Evolutionary conservation across 2,888 invertebrate genomes (phyloP).

Genomic region (Octodonta nipae): DNA sequence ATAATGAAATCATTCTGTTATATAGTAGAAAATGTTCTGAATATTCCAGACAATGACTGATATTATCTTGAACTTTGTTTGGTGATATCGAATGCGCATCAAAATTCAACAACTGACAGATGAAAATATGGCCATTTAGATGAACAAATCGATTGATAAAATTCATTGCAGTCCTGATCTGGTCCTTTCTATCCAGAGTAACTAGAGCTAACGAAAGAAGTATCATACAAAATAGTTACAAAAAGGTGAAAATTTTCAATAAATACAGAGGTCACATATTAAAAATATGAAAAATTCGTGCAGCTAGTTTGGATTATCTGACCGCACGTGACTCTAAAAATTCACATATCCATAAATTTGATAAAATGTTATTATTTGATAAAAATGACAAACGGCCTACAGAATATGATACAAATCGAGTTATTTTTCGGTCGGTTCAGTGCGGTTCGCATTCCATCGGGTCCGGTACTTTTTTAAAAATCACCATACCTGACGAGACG

Average conservation of each 20-base stretch:
- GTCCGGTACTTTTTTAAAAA: no score
- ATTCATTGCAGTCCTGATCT: slow-evolving; percentile 17
- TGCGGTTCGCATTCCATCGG: no score
- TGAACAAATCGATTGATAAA: slow-evolving; percentile 13
- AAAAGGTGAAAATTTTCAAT: slow-evolving; percentile 37
- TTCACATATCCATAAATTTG: slow-evolving; percentile 31
- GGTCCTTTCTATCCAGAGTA: slow-evolving; percentile 15
- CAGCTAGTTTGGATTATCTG: slow-evolving; percentile 30
- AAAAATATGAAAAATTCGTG: slow-evolving; percentile 32
- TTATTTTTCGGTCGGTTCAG: slow-evolving; percentile 5
- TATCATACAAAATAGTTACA: slow-evolving; percentile 33
- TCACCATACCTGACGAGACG: no score
- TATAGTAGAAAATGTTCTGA: no score
- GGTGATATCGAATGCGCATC: no score
- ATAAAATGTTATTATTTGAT: slow-evolving; percentile 33
- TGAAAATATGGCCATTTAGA: slow-evolving; percentile 7
- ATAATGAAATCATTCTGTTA: no score
- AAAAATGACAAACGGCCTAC: slow-evolving; percentile 34
- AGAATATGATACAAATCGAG: slow-evolving; percentile 32
- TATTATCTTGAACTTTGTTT: no score
- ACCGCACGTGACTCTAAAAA: slow-evolving; percentile 29
- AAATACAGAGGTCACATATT: slow-evolving; percentile 34
- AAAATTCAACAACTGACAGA: no score
- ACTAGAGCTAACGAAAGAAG: slow-evolving; percentile 24
- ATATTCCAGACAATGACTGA: no score